phyloP scores from a whole-genome alignment of 2,113 vertebrate species.

The Bubo blakistoni region DNA sequence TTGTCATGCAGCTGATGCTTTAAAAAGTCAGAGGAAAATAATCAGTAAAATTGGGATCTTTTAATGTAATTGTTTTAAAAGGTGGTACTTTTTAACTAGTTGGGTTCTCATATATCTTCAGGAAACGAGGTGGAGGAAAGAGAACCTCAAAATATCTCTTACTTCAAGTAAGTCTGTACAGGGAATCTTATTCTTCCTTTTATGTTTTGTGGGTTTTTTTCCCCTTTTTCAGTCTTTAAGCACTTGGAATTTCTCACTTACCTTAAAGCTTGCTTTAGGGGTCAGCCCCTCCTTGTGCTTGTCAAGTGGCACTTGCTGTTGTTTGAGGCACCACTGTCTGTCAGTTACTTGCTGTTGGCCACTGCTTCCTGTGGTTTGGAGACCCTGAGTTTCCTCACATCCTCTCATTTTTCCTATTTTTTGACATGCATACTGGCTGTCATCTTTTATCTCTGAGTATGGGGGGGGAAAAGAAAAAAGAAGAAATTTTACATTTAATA shows the following conservation, averaged over 20 bases:
- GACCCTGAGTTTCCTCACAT: not conserved
- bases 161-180: not conserved
- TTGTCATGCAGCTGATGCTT: not conserved
- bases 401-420: not conserved
- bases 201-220: not conserved
- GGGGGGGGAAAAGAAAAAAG: not conserved
- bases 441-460: not conserved
- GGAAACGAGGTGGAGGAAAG: not conserved
- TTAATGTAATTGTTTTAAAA: not conserved
- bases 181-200: not conserved
- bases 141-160: not conserved
- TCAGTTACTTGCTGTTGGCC: not conserved
- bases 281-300: not conserved
- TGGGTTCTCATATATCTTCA: not conserved
- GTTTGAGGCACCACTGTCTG: accelerated
- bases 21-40: not conserved
- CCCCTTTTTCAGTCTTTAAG: not conserved
- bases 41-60: not conserved
- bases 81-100: not conserved
- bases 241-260: not conserved
- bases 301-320: not conserved
- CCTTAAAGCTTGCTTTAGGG: not conserved
- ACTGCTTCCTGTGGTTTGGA: slow-evolving; percentile 2
- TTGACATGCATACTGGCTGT: not conserved
- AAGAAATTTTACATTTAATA: not conserved